Base-by-base conservation (phyloP, 1,140 invertebrate genomes). In the Bombus pascuorum region DNA sequence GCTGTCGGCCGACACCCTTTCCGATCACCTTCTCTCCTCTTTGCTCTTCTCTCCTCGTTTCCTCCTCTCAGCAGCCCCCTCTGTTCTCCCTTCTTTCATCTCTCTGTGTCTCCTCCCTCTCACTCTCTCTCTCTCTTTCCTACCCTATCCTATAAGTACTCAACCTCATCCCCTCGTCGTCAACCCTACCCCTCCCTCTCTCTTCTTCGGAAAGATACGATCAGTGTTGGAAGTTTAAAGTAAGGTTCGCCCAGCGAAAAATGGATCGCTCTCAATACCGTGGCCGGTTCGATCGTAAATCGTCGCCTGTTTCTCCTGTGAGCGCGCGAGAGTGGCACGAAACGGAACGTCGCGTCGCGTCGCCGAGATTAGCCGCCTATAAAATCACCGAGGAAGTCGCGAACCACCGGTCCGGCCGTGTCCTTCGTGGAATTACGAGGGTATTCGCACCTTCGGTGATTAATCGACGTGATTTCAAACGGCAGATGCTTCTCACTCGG, bases 361-460 rank as follows among this genome's bases (percentile, higher is more conserved):
- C 65, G 25, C 28, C 83, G 78, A 85, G 86, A 86, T 83, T 83
- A 86, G 81, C 68, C 75, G 70, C 34, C 84, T 84, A 78, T 87
- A 89, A 89, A 90, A 83, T 62, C 70, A 87, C 70, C 59, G 78
- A 77, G 73, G 66, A 85, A 71, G 73, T 86, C 47, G 73, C 68
- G 75, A 88, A 81, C 57, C 70, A 89, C 75, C 57, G 62, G 80
- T 70, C 70, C 81, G 39, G 62, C 39, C 59, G 70, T 84, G 76
- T 88, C 57, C 78, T 89, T 85, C 73, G 78, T 84, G 84, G 84
- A 81, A 81, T 85, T 87, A 89, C 86, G 74, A 81, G 77, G 66
- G 66, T 76, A 74, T 66, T 86, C 62, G 85, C 81, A 78, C 73
- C 78, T 89, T 32, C 18, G 28, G 70, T 62, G 77, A 87, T 87